These are phyloP conservation scores for zebrafish (Danio rerio) DNA, from an alignment of 2,113 vertebrate species.

Conservation along the genomic window GRCz12tu NC_133186.1:28379001-28379500, in stretches of 20 bases:
- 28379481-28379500: constrained; percentile 28
- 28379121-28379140: constrained; percentile 39
- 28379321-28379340: constrained; percentile 64
- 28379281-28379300: constrained; percentile 73
- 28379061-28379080: neutral
- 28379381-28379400: constrained; percentile 55
- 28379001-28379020: neutral
- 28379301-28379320: constrained; percentile 76
- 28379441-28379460: constrained; percentile 14
- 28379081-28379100: constrained; percentile 64
- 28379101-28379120: constrained; percentile 57
- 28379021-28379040: neutral
- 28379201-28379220: constrained; percentile 72
- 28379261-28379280: constrained; percentile 77
- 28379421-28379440: constrained; percentile 27
- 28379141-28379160: constrained; percentile 54
- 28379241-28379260: constrained; percentile 78
- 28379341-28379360: constrained; percentile 67
- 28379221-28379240: constrained; percentile 77
- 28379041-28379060: neutral
- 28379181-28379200: constrained; percentile 65
- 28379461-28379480: constrained; percentile 31
- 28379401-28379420: constrained; percentile 39
- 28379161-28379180: constrained; percentile 76
- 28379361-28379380: constrained; percentile 31